Evolutionary conservation across 2,113 vertebrate species (phyloP).

Genomic region (Hippocampus comes): DNA sequence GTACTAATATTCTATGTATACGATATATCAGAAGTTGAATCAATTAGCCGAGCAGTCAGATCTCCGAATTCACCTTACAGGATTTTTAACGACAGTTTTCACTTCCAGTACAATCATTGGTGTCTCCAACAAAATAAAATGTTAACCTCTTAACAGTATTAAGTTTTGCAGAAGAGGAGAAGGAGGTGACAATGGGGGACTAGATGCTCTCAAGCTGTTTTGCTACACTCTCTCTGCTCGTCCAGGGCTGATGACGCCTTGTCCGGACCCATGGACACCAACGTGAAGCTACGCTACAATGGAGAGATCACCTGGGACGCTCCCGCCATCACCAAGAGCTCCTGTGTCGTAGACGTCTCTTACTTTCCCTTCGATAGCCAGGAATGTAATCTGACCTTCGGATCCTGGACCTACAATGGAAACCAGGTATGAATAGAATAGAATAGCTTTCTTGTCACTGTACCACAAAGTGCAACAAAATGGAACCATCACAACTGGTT

Average conservation of each 20-base stretch:
- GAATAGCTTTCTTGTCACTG: too few species aligned
- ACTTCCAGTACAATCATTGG: too few species aligned
- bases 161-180: too few species aligned
- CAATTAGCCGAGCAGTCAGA: too few species aligned
- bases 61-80: too few species aligned
- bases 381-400: slow-evolving; percentile 95
- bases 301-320: slow-evolving; percentile 95
- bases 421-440: slow-evolving; percentile 79
- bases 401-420: slow-evolving; percentile 98
- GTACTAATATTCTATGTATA: too few species aligned
- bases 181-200: not conserved
- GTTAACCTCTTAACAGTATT: too few species aligned
- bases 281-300: slow-evolving; percentile 88
- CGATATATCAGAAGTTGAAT: too few species aligned
- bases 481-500: too few species aligned
- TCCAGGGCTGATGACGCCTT: slow-evolving; percentile 91
- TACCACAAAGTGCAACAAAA: too few species aligned
- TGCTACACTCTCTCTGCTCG: not conserved
- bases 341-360: slow-evolving; percentile 94
- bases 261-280: slow-evolving; percentile 88
- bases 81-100: too few species aligned
- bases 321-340: slow-evolving; percentile 95
- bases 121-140: too few species aligned
- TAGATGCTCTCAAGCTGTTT: not conserved
- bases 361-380: slow-evolving; percentile 97